Conservation (phyloP, 2,888 invertebrate species). For the Catonia carolina region DNA sequence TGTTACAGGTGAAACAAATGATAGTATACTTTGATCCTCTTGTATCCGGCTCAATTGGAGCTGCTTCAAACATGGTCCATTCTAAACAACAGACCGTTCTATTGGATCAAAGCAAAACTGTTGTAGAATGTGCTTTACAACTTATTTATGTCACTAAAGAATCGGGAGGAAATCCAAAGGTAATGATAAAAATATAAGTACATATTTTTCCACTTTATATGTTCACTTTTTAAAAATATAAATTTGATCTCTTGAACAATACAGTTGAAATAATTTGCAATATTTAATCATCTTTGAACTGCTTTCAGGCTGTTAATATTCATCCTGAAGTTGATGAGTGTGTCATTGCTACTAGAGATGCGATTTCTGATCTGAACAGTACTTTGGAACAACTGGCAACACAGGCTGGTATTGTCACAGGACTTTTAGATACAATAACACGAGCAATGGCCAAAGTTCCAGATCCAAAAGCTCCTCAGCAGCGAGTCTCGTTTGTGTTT, state of each 20-base stretch:
- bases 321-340: slow-evolving; percentile 82
- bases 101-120: slow-evolving; percentile 88
- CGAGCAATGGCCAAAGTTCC: slow-evolving; percentile 76
- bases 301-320: slow-evolving; percentile 59
- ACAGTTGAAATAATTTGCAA: too few species aligned
- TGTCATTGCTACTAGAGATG: slow-evolving; percentile 66
- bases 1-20: slow-evolving; percentile 43
- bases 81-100: slow-evolving; percentile 79
- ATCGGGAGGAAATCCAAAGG: slow-evolving; percentile 88
- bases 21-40: slow-evolving; percentile 78
- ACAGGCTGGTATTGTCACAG: slow-evolving; percentile 82
- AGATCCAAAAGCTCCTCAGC: slow-evolving; percentile 43
- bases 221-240: too few species aligned
- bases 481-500: slow-evolving; percentile 40
- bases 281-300: background rate
- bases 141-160: slow-evolving; percentile 78
- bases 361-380: slow-evolving; percentile 70
- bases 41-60: slow-evolving; percentile 76
- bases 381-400: slow-evolving; percentile 77
- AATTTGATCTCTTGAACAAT: too few species aligned
- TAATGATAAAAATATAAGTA: slow-evolving; percentile 37
- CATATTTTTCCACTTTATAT: too few species aligned
- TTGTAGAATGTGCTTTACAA: slow-evolving; percentile 86
- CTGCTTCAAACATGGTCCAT: slow-evolving; percentile 81
- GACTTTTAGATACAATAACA: slow-evolving; percentile 84